A percentile compares a stretch with the other conserved stretches of the same genome.
Evolutionary conservation across 2,113 vertebrate genomes (phyloP).

Genomic region (human (Homo sapiens)): DNA sequence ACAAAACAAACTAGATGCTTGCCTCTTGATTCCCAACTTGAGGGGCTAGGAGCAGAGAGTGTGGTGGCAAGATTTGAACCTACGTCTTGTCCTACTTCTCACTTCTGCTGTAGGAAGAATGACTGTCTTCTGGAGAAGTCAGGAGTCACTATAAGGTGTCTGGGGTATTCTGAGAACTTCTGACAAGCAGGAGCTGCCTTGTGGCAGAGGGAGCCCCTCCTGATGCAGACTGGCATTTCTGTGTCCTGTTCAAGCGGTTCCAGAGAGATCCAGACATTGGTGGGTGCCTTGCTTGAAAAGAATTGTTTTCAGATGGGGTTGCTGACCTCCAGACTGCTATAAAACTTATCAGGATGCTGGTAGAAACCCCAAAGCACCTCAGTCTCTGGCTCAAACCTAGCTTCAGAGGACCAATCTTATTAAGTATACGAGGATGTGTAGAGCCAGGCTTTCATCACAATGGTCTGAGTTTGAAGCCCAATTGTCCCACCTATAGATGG

Average conservation of each 20-base stretch:
- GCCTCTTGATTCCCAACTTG: not conserved
- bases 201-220: not conserved
- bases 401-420: not conserved
- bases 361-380: not conserved
- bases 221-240: not conserved
- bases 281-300: not conserved
- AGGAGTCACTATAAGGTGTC: not conserved
- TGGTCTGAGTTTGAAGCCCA: not conserved
- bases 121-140: not conserved
- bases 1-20: not conserved
- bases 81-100: not conserved
- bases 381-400: not conserved
- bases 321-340: not conserved
- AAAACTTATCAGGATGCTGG: not conserved
- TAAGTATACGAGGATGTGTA: not conserved
- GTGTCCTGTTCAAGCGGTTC: not conserved
- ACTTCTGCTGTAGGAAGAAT: not conserved
- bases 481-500: not conserved
- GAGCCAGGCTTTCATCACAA: not conserved
- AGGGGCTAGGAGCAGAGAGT: not conserved
- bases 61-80: not conserved
- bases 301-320: not conserved
- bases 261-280: not conserved
- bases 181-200: not conserved
- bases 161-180: not conserved